Evolutionary conservation across 2,888 invertebrate genomes (phyloP).

Genomic region (Bibio marci): DNA sequence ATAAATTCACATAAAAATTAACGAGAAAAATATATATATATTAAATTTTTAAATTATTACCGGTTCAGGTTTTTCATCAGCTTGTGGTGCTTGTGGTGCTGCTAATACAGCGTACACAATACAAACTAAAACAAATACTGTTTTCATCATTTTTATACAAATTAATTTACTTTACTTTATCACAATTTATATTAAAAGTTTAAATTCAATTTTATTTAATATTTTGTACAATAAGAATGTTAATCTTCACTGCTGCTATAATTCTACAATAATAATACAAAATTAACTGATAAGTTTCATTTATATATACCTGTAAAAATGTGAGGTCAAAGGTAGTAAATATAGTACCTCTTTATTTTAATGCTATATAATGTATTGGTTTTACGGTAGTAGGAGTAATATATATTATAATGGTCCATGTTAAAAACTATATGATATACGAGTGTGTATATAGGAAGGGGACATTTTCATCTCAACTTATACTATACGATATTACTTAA

Average conservation of each 20-base stretch:
- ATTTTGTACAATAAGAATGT: no score
- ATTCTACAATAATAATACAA: not conserved
- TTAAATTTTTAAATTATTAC: slow-evolving; percentile 12
- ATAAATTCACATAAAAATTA: no score
- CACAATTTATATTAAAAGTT: no score
- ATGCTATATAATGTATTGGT: not conserved
- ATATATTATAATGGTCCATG: not conserved
- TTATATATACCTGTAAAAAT: not conserved
- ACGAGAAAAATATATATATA: no score
- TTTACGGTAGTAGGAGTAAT: not conserved
- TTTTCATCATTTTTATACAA: slow-evolving; percentile 13
- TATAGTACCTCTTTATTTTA: not conserved
- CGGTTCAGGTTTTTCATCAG: slow-evolving; percentile 19
- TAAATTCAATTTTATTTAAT: no score
- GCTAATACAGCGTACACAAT: slow-evolving; percentile 12
- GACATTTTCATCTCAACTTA: no score
- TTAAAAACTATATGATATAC: not conserved
- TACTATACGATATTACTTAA: no score
- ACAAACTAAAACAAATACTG: slow-evolving; percentile 13
- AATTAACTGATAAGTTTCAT: no score
- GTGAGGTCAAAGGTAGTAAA: not conserved
- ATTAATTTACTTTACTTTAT: no score
- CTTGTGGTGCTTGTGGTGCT: slow-evolving; percentile 18
- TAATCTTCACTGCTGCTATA: no score
- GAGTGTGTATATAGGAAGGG: not conserved